A percentile compares a stretch with the other conserved stretches of the same genome.
Conservation (phyloP, 2,113 vertebrate genomes). For the Eudyptes chrysolophus region DNA sequence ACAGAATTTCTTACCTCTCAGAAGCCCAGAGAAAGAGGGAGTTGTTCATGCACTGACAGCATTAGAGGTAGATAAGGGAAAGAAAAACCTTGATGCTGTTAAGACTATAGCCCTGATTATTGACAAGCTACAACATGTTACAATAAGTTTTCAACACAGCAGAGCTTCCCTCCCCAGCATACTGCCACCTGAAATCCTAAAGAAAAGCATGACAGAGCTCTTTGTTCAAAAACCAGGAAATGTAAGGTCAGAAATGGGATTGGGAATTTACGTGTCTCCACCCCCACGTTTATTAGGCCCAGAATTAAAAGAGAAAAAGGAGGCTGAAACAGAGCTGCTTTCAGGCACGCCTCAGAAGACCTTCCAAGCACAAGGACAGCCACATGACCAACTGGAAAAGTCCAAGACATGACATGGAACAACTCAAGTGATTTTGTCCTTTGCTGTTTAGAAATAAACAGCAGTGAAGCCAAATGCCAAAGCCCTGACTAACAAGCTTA, state of each 20-base stretch:
- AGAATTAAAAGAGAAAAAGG: neutral
- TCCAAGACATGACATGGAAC: neutral
- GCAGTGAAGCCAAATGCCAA: neutral
- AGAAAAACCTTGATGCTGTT: neutral
- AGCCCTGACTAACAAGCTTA: neutral
- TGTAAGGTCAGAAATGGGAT: neutral
- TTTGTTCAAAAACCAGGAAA: conserved; percentile 64
- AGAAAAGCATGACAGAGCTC: conserved; percentile 42
- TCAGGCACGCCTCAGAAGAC: neutral
- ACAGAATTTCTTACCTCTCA: neutral
- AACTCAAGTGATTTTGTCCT: neutral
- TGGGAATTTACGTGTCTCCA: neutral
- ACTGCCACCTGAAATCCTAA: conserved; percentile 53
- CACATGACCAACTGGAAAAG: neutral
- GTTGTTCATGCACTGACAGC: neutral
- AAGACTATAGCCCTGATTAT: neutral
- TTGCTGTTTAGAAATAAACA: neutral
- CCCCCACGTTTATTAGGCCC: neutral
- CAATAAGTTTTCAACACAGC: neutral
- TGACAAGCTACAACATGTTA: neutral
- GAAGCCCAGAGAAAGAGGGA: neutral
- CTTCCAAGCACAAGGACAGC: neutral
- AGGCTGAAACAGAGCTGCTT: conserved; percentile 14
- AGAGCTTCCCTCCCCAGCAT: neutral
- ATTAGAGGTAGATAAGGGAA: neutral